phyloP scores from a whole-genome alignment of 2,888 invertebrate species.

The Pollenia amentaria region DNA sequence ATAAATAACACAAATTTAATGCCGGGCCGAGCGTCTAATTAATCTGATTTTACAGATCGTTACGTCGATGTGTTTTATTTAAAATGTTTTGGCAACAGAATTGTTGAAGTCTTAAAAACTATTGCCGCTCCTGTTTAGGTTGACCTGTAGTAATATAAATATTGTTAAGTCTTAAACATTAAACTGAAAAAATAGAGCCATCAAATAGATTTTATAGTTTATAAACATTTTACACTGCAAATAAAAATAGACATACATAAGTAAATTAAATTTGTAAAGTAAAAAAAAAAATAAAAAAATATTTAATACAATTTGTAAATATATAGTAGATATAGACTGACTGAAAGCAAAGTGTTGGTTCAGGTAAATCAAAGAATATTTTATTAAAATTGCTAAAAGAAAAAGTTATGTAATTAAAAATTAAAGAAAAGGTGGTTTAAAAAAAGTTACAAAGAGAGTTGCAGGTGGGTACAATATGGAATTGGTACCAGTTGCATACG shows the following conservation, averaged over 20 bases:
- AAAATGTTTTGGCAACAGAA: too few relatives aligned
- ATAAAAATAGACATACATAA: constrained; percentile 52
- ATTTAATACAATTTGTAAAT: constrained; percentile 19
- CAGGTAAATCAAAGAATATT: constrained; percentile 10
- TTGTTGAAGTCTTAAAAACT: too few relatives aligned
- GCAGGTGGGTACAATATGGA: not conserved
- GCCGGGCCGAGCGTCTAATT: too few relatives aligned
- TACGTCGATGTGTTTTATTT: too few relatives aligned
- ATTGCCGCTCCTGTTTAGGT: too few relatives aligned
- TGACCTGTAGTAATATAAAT: not conserved
- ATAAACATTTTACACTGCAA: constrained; percentile 67
- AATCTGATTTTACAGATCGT: too few relatives aligned
- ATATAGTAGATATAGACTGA: not conserved
- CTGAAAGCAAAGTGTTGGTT: constrained; percentile 49
- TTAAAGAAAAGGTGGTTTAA: constrained; percentile 38
- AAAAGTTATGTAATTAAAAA: not conserved
- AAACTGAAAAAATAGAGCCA: constrained; percentile 58
- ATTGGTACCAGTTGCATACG: constrained; percentile 22
- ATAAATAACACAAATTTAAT: too few relatives aligned
- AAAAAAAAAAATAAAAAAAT: constrained; percentile 3
- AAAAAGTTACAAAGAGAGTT: constrained; percentile 27
- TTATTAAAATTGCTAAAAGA: constrained; percentile 19
- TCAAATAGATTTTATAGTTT: constrained; percentile 65
- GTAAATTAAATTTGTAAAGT: constrained; percentile 9
- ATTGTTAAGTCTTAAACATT: constrained; percentile 19